Base-by-base conservation (phyloP, 2,797 vertebrate species). In the Simalia tracyae region DNA sequence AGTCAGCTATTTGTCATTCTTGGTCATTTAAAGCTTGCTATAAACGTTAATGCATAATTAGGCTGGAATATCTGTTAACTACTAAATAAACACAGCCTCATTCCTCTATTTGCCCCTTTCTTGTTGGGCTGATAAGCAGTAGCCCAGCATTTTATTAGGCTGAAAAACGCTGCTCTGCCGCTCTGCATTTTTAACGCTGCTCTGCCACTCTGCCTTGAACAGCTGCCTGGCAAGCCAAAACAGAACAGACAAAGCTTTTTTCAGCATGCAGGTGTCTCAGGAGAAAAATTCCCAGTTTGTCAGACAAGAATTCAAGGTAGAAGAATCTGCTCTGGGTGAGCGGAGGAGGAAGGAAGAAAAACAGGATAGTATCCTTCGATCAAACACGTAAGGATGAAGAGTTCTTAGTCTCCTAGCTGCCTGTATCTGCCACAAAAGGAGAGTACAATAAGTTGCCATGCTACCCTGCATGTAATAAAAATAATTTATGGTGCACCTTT, bases 341-440 rank as follows among this genome's bases (percentile, higher is more conserved):
- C 1, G 0, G 72, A 81, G n/a, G 6, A 36, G 26, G 17, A 26
- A 50, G 10, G 26, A 24, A 50, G 57, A 12, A 54, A 36, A 36
- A 36, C 36, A 36, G 36, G 36, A 31, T 64, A 59, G 15, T 63
- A 87, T 61, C 89, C 50, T 57, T n/a, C 5, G 31, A 36, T 87
- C 84, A 92, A 90, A 81, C 46, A 90, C 56, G 42, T 87, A 63
- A 31, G 60, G 76, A 92, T 54, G 50, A 57, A 66, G 42, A 88
- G 15, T 86, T 66, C 59, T 84, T 28, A 28, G 26, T 50, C 15
- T 84, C 17, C 36, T 5, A 61, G 61, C 2, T 54, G 24, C 19
- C 31, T 60, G 54, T 31, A 14, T 31, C 60, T 84, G 46, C n/a
- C 50, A 64, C 5, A 59, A n/a, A 26, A 81, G 46, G 72, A 88